A percentile compares a stretch with the other conserved stretches of the same genome.
Evolutionary conservation across 2,797 vertebrate genomes (phyloP).

Genomic region (Labroides dimidiatus): DNA sequence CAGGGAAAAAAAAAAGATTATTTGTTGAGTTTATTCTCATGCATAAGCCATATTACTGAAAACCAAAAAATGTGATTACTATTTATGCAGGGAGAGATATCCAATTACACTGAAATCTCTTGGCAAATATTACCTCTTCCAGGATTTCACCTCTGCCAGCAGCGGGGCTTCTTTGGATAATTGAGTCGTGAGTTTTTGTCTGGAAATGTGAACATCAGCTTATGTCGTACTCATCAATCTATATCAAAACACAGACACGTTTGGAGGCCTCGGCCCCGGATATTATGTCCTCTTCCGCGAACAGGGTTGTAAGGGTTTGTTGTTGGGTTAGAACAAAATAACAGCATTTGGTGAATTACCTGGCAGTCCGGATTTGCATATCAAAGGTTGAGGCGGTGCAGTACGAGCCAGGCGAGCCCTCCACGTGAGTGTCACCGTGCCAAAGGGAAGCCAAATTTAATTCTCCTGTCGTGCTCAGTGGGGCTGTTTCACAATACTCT

Average conservation of each 20-base stretch:
- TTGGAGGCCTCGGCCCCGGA: constrained; percentile 2
- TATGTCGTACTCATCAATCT: constrained; percentile 51
- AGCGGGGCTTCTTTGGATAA: constrained; percentile 68
- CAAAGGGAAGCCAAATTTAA: constrained; percentile 27
- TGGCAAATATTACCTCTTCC: constrained; percentile 80
- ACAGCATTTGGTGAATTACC: constrained; percentile 38
- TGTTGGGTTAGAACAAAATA: constrained; percentile 42
- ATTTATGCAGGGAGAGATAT: constrained; percentile 78
- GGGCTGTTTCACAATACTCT: constrained; percentile 44
- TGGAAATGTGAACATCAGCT: constrained; percentile 61
- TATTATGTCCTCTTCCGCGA: constrained; percentile 8
- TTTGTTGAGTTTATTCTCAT: constrained; percentile 71
- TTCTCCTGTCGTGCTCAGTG: constrained; percentile 40
- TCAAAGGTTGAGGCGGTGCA: constrained; percentile 47
- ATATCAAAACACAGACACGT: constrained; percentile 49
- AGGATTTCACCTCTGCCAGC: constrained; percentile 73
- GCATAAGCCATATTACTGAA: constrained; percentile 70
- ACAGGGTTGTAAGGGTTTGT: constrained; percentile 24
- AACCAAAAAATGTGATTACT: constrained; percentile 74
- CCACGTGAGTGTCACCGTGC: constrained; percentile 24
- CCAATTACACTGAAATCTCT: constrained; percentile 82
- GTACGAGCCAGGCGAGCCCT: constrained; percentile 38
- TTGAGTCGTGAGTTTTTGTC: constrained; percentile 69
- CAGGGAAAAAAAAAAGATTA: constrained; percentile 51
- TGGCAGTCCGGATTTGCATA: constrained; percentile 59